A percentile compares a stretch with the other conserved stretches of the same genome.
phyloP scores from a whole-genome alignment of 2,888 invertebrate species.

The Malachius bipustulatus region DNA sequence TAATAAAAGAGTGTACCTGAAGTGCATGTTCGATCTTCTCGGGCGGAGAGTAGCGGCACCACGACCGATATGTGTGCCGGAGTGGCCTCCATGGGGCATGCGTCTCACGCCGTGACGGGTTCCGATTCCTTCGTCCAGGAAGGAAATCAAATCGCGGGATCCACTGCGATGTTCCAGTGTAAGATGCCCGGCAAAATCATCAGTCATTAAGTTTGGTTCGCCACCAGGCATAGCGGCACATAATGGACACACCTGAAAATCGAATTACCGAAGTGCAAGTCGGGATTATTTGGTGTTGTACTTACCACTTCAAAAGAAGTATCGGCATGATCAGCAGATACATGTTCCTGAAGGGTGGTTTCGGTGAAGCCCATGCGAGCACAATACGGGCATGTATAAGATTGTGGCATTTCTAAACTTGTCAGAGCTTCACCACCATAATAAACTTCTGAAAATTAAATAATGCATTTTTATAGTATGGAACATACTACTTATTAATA shows the following conservation, averaged over 20 bases:
- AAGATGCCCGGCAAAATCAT: constrained; percentile 95
- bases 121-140: constrained; percentile 81
- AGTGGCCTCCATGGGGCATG: constrained; percentile 35
- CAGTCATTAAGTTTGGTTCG: constrained; percentile 94
- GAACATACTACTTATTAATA: too few relatives aligned
- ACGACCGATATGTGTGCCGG: constrained; percentile 30
- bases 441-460: constrained; percentile 73
- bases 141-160: constrained; percentile 83
- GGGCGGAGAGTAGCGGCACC: constrained; percentile 44
- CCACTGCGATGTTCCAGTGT: constrained; percentile 76
- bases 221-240: constrained; percentile 95
- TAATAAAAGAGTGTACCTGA: constrained; percentile 55
- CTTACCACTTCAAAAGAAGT: constrained; percentile 79
- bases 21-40: constrained; percentile 89
- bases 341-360: constrained; percentile 80
- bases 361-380: constrained; percentile 94
- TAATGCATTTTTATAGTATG: too few relatives aligned
- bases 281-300: constrained; percentile 16
- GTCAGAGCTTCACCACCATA: constrained; percentile 90
- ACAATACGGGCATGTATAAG: constrained; percentile 97
- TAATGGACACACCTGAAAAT: constrained; percentile 94
- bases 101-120: constrained; percentile 37
- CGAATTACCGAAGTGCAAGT: constrained; percentile 25
- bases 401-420: constrained; percentile 84
- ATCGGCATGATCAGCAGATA: constrained; percentile 83